Conservation (phyloP, 2,888 invertebrate genomes). For the Ophion slaviceki region DNA sequence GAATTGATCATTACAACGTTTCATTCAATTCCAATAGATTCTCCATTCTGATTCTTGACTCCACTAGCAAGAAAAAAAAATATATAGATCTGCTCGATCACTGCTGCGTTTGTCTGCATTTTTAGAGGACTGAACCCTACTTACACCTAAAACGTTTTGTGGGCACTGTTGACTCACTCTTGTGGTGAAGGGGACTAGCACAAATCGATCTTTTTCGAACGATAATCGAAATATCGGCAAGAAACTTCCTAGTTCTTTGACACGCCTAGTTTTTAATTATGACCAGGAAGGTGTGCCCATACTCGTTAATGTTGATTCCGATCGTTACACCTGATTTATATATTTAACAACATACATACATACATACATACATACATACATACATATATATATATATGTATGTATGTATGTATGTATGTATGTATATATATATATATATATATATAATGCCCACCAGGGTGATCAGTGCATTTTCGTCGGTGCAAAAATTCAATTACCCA, state of each 20-base stretch:
- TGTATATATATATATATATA: too few relatives aligned
- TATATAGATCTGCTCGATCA: background rate
- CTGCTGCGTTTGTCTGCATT: background rate
- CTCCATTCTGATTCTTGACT: background rate
- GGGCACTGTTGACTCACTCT: too few relatives aligned
- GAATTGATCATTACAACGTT: background rate
- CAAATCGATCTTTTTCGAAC: background rate
- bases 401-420: background rate
- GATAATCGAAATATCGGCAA: slow-evolving; percentile 6
- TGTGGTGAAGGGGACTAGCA: background rate
- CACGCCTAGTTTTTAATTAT: slow-evolving; percentile 2
- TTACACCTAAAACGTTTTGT: background rate
- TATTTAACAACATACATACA: background rate
- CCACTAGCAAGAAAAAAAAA: background rate
- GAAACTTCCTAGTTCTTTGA: slow-evolving; percentile 13
- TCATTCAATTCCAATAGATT: background rate
- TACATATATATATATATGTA: background rate
- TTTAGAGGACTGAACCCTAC: background rate
- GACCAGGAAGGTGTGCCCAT: slow-evolving; percentile 10
- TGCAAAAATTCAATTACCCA: slow-evolving; percentile 45
- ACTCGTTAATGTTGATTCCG: slow-evolving; percentile 20
- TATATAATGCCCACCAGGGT: background rate
- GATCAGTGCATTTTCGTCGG: background rate
- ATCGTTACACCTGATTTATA: background rate
- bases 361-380: background rate